These are phyloP conservation scores for Germaria angustata DNA, from an alignment of 2,888 invertebrate species.

Conservation along the genomic window DNA sequence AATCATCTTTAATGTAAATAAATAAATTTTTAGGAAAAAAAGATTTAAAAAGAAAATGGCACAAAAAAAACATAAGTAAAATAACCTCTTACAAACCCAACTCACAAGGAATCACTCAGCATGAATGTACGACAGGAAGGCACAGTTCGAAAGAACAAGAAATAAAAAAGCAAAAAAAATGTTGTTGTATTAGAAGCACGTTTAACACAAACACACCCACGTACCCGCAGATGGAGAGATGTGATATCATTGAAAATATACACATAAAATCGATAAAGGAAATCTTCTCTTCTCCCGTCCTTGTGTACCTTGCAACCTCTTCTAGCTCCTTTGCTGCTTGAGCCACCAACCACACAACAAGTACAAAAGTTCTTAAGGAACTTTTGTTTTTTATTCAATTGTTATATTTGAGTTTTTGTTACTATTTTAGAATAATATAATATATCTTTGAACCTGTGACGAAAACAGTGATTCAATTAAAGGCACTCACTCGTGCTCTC, in stretches of 20 bases:
- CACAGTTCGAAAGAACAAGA: slow-evolving; percentile 9
- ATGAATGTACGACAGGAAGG: neutral
- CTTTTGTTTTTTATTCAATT: neutral
- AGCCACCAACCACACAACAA: neutral
- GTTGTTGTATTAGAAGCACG: neutral
- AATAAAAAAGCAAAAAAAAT: neutral
- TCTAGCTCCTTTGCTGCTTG: neutral
- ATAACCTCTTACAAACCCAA: neutral
- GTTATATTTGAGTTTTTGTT: neutral
- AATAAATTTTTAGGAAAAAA: too few relatives aligned
- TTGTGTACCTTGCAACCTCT: neutral
- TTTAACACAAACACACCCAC: neutral
- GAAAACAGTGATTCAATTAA: neutral
- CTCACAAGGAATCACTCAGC: neutral
- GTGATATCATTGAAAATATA: slow-evolving; percentile 27
- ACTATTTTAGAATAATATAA: neutral
- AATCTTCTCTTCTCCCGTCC: neutral
- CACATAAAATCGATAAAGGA: slow-evolving; percentile 51
- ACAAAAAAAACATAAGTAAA: neutral
- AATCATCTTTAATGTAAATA: too few relatives aligned
- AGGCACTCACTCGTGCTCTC: too few relatives aligned
- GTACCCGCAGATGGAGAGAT: neutral
- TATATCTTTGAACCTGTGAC: neutral
- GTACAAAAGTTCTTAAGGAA: slow-evolving; percentile 4
- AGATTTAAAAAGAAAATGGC: too few relatives aligned